A percentile compares a stretch with the other conserved stretches of the same genome.
Evolutionary conservation across 2,888 invertebrate species (phyloP).

Genomic region (Odontocerum albicorne): DNA sequence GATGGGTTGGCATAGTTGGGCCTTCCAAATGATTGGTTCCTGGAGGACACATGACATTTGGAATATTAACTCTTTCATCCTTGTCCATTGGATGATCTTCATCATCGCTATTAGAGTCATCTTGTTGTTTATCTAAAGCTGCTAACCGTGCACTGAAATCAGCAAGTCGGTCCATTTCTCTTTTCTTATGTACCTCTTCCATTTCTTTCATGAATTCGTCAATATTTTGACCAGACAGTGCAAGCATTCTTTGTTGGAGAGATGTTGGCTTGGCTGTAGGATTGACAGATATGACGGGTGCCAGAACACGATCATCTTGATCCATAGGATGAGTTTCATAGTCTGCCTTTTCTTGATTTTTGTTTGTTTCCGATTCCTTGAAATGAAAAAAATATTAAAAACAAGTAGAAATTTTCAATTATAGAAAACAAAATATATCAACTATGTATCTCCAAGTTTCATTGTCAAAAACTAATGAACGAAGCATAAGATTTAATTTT

Average conservation of each 20-base stretch:
- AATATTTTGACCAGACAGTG: constrained; percentile 88
- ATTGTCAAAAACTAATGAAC: no score
- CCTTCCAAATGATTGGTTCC: constrained; percentile 42
- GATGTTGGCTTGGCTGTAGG: constrained; percentile 65
- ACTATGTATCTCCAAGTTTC: no score
- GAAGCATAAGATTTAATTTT: no score
- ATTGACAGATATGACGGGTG: constrained; percentile 29
- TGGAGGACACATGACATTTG: constrained; percentile 34
- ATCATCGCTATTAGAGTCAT: constrained; percentile 22
- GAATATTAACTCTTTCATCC: constrained; percentile 26
- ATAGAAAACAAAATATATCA: no score
- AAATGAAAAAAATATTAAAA: constrained; percentile 14
- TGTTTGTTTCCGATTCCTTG: constrained; percentile 42
- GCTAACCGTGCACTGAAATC: constrained; percentile 60
- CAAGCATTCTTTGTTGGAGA: constrained; percentile 83
- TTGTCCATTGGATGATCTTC: constrained; percentile 27
- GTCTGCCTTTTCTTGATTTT: constrained; percentile 37
- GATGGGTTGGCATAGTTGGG: constrained; percentile 53
- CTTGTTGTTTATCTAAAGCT: constrained; percentile 40
- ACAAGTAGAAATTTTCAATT: not conserved
- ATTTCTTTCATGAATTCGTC: constrained; percentile 93
- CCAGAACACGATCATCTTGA: constrained; percentile 34
- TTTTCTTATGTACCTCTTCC: constrained; percentile 81
- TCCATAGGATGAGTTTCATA: constrained; percentile 21
- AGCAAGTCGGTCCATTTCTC: constrained; percentile 66